These are phyloP conservation scores for Haemorhous mexicanus DNA, from an alignment of 2,113 vertebrate genomes.

Conservation along the genomic window DNA sequence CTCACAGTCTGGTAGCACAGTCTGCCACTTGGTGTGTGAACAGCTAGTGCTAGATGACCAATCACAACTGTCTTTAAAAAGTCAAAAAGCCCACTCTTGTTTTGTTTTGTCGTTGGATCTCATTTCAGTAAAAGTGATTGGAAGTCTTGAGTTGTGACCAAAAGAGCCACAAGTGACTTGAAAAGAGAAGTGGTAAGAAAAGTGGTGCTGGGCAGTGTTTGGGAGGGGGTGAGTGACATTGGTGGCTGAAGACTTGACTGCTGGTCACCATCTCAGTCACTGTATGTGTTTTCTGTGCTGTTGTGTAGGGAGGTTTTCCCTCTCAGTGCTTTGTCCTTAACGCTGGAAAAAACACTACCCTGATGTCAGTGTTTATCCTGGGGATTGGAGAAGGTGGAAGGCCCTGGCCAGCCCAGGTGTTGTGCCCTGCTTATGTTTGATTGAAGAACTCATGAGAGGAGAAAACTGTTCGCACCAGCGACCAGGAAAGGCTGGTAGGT, in stretches of 20 bases:
- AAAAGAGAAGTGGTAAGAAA: not conserved
- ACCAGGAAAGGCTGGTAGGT: not conserved
- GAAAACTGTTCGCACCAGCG: not conserved
- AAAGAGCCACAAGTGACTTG: not conserved
- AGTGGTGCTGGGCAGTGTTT: not conserved
- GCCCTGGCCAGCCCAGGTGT: not conserved
- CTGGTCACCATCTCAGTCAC: not conserved
- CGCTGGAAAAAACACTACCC: not conserved
- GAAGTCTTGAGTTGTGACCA: not conserved
- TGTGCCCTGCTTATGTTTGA: accelerated
- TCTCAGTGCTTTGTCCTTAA: not conserved
- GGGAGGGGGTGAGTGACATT: not conserved
- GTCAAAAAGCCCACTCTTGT: not conserved
- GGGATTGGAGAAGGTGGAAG: not conserved
- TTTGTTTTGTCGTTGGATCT: not conserved
- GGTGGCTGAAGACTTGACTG: not conserved
- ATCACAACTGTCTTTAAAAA: not conserved
- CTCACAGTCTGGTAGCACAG: not conserved
- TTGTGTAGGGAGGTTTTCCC: accelerated
- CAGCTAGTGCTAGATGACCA: not conserved
- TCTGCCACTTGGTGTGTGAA: not conserved
- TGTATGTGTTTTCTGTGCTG: accelerated
- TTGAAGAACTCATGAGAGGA: not conserved
- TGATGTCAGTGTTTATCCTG: not conserved
- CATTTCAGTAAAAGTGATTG: not conserved